Evolutionary conservation across 92 coral and sea anemone genomes (phyloP), one percentile per base, ranked within the genome.

Genomic region (Phymanthus crucifer): DNA sequence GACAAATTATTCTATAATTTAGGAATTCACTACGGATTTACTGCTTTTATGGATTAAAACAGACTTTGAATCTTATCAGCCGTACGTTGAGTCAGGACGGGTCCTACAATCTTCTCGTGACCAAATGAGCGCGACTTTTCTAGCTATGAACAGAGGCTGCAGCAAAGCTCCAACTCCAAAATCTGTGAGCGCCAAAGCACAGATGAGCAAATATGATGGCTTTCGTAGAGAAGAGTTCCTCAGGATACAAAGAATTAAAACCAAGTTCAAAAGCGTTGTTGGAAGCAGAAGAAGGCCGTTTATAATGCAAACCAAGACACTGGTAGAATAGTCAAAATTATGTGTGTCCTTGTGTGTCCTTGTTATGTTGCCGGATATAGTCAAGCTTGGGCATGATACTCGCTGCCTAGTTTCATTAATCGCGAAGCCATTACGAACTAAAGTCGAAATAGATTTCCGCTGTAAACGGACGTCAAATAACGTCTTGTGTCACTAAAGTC

Each of bases 141-240:
- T 72, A 3, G 58, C 57, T 4, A 72, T 72, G 58, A 19, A 72
- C 57, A 72, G 32, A 12, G 77, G 77, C 16, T 72, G 77, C 14
- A 72, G 2, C 32, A 72, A 34, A 17, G 40, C 77, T 11, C 45
- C 45, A 38, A 38, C 45, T 6, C 45, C 45, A 38, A 38, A 38
- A 38, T 38, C 45, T 0, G 45, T 38, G 10, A 38, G 10, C 5
- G 45, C 45, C 45, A 38, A 38, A 6, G 45, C 45, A 11, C 45
- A 72, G 27, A 72, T 72, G 19, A 72, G 32, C 6, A 72, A 19
- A 45, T 72, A 72, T 32, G 77, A 72, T 29, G 77, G 77, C 56
- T 34, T 26, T 10, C 77, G 77, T 11, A 72, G 77, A 72, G 13
- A 19, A 36, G 77, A 57, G 5, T 9, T 72, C 5, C 32, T 40